These are phyloP conservation scores for Drosophila busckii DNA, from an alignment of 1,140 invertebrate genomes.

Conservation along the genomic window DNA sequence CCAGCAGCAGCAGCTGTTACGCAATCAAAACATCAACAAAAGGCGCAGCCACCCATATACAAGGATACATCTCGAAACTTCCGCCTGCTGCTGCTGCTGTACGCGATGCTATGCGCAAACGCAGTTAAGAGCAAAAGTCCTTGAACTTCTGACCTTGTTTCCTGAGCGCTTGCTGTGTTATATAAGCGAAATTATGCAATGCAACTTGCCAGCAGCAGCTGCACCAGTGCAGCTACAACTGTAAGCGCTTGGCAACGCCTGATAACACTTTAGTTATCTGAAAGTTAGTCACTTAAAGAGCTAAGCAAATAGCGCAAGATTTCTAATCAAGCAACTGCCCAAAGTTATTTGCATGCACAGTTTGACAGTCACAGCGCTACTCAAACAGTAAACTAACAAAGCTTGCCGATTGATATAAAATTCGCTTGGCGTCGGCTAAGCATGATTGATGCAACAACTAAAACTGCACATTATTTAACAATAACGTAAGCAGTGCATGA, in stretches of 20 bases:
- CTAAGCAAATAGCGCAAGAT: constrained; percentile 1
- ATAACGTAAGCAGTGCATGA: constrained; percentile 50
- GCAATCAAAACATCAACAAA: constrained; percentile 53
- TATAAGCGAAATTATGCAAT: constrained; percentile 50
- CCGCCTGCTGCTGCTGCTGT: constrained; percentile 33
- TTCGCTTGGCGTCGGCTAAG: constrained; percentile 5
- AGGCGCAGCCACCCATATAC: constrained; percentile 10
- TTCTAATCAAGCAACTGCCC: no score
- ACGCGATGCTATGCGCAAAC: constrained; percentile 15
- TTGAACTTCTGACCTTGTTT: constrained; percentile 75
- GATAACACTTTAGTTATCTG: constrained; percentile 15
- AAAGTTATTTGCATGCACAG: no score
- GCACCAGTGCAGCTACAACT: constrained; percentile 44
- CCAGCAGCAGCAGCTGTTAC: constrained; percentile 47
- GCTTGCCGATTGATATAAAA: constrained; percentile 2
- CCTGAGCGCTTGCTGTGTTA: constrained; percentile 25
- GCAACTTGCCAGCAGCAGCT: constrained; percentile 29
- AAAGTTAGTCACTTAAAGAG: constrained; percentile 22
- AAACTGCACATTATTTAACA: constrained; percentile 15
- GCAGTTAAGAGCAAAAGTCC: constrained; percentile 38
- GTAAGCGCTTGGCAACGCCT: background rate
- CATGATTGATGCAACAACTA: constrained; percentile 11
- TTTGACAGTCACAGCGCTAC: constrained; percentile 11
- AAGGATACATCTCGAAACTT: constrained; percentile 28
- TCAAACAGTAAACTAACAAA: constrained; percentile 21